Evolutionary conservation across 2,888 invertebrate genomes (phyloP).

Genomic region (Pandemis heparana): DNA sequence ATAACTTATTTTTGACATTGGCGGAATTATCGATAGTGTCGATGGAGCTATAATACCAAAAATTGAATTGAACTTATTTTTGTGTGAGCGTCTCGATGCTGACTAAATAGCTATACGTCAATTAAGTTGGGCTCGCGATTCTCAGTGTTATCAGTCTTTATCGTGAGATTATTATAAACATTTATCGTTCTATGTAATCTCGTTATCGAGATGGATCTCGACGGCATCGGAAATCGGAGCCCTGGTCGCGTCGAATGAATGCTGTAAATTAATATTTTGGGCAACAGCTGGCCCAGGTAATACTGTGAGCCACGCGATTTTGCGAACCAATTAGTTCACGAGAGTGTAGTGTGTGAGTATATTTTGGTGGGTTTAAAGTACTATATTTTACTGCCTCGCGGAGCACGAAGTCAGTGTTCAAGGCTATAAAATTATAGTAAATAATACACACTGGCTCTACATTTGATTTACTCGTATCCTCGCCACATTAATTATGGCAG

Average conservation of each 20-base stretch:
- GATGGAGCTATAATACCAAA: too few species aligned
- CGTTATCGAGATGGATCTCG: background rate
- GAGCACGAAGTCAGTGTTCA: slow-evolving; percentile 15
- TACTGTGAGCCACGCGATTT: slow-evolving; percentile 21
- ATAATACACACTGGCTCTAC: slow-evolving; percentile 15
- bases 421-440: slow-evolving; percentile 27
- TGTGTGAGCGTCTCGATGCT: background rate
- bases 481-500: slow-evolving; percentile 51
- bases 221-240: background rate
- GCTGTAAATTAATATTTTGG: slow-evolving; percentile 11
- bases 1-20: background rate
- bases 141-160: background rate
- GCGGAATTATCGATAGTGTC: too few species aligned
- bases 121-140: background rate
- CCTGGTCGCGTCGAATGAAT: background rate
- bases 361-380: slow-evolving; percentile 25
- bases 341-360: slow-evolving; percentile 26
- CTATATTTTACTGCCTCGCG: slow-evolving; percentile 27
- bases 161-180: background rate
- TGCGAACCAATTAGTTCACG: slow-evolving; percentile 38
- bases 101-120: background rate
- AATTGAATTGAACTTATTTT: background rate
- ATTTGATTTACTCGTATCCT: slow-evolving; percentile 38
- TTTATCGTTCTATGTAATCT: background rate
- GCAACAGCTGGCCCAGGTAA: slow-evolving; percentile 16